These are phyloP conservation scores for Artibeus jamaicensis DNA, from an alignment of 2,797 vertebrate species.

Conservation along the genomic window DNA sequence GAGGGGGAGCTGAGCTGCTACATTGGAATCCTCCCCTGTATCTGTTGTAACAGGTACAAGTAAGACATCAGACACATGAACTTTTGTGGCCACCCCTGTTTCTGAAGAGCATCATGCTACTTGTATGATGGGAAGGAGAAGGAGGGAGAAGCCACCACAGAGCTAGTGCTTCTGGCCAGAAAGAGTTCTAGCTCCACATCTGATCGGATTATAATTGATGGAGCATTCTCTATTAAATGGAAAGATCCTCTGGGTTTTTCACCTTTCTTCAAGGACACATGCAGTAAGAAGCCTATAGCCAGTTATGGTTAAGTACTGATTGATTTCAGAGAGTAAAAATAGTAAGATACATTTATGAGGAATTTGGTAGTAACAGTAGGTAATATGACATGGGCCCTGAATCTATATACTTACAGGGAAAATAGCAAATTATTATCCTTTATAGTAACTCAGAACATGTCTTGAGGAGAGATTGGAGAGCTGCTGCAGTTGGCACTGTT, in stretches of 20 bases:
- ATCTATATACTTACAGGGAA: background rate
- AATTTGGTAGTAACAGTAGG: slow-evolving; percentile 5
- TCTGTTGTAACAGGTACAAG: background rate
- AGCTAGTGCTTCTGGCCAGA: background rate
- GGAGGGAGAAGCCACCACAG: background rate
- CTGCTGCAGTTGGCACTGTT: slow-evolving; percentile 64
- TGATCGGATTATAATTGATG: background rate
- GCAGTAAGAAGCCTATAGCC: background rate
- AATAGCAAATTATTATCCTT: slow-evolving; percentile 10
- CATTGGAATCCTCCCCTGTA: background rate
- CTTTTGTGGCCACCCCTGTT: background rate
- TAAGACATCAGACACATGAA: background rate
- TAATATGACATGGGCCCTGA: background rate
- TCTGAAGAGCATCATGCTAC: background rate
- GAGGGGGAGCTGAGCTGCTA: background rate
- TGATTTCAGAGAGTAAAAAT: slow-evolving; percentile 8
- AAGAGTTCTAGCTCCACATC: background rate
- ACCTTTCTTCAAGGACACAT: background rate
- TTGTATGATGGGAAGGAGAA: background rate
- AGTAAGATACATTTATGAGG: slow-evolving; percentile 1
- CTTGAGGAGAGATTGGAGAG: background rate
- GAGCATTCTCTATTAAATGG: background rate
- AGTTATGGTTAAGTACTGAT: slow-evolving; percentile 12
- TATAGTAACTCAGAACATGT: background rate
- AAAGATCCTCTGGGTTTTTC: slow-evolving; percentile 3